phyloP scores from a whole-genome alignment of 2,113 vertebrate species.

The Tetrao urogallus region DNA sequence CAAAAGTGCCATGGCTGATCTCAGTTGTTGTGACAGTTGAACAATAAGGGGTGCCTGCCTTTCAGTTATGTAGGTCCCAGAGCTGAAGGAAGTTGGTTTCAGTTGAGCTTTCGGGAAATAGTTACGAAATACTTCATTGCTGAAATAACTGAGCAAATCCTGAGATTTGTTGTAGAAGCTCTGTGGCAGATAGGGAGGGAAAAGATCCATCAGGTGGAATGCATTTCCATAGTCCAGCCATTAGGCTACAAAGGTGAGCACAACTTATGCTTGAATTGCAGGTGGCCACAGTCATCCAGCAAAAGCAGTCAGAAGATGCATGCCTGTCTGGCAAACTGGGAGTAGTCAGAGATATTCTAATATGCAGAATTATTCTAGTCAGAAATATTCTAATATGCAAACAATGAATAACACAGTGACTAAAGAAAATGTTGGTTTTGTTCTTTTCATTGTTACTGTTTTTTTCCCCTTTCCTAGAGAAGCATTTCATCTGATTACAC shows the following conservation, averaged over 20 bases:
- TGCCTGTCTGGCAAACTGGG: slow-evolving; percentile 38
- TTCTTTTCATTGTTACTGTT: neutral
- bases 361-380: neutral
- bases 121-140: slow-evolving; percentile 3
- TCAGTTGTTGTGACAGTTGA: slow-evolving; percentile 20
- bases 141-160: neutral
- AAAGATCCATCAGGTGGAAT: neutral
- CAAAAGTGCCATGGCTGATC: neutral
- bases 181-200: neutral
- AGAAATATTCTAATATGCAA: neutral
- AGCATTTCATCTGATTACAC: neutral
- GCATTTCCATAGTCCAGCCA: neutral
- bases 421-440: neutral
- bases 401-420: slow-evolving; percentile 13
- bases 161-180: slow-evolving; percentile 13
- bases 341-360: slow-evolving; percentile 13
- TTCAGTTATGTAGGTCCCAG: neutral
- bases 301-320: neutral
- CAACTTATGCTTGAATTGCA: neutral
- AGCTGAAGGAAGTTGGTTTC: slow-evolving; percentile 27
- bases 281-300: slow-evolving; percentile 5
- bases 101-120: slow-evolving; percentile 9
- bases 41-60: neutral
- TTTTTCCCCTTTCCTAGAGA: neutral
- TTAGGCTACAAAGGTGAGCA: neutral